phyloP scores from a whole-genome alignment of 2,888 invertebrate genomes.

The Pterostichus madidus region DNA sequence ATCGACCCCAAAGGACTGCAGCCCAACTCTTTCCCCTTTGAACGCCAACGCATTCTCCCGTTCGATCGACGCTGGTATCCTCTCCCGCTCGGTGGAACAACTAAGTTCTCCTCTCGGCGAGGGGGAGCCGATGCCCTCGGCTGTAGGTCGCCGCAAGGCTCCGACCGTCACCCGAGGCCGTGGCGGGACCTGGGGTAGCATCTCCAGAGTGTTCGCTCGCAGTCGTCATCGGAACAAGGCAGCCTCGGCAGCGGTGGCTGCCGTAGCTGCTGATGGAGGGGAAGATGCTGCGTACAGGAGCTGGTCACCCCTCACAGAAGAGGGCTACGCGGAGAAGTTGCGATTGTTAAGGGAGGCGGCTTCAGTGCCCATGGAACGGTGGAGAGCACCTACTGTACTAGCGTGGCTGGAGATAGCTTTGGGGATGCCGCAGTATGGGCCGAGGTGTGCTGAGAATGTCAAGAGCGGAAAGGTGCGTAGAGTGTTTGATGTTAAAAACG shows the following conservation, averaged over 20 bases:
- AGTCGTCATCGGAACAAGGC: conserved; percentile 90
- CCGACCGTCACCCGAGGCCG: conserved; percentile 79
- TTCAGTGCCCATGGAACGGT: conserved; percentile 91
- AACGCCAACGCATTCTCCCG: conserved; percentile 88
- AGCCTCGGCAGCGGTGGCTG: conserved; percentile 75
- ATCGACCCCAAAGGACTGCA: conserved; percentile 90
- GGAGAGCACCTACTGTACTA: conserved; percentile 95
- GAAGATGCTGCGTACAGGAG: conserved; percentile 72
- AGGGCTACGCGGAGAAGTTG: conserved; percentile 88
- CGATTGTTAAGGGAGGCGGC: conserved; percentile 89
- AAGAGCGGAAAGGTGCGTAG: conserved; percentile 93
- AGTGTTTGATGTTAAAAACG: neutral
- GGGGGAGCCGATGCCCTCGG: conserved; percentile 81
- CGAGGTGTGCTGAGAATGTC: conserved; percentile 94
- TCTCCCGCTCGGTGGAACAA: conserved; percentile 89
- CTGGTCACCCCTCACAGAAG: conserved; percentile 85
- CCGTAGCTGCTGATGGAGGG: conserved; percentile 73
- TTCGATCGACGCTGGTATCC: conserved; percentile 84
- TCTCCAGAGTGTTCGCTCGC: conserved; percentile 92
- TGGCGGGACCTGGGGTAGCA: conserved; percentile 94
- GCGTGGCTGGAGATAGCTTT: conserved; percentile 97
- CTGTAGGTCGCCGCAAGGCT: conserved; percentile 76
- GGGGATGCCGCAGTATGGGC: conserved; percentile 96
- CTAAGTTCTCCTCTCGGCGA: conserved; percentile 87
- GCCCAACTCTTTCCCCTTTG: conserved; percentile 89